Conservation (phyloP, 1,140 invertebrate species). For the Plectus sambesii region DNA sequence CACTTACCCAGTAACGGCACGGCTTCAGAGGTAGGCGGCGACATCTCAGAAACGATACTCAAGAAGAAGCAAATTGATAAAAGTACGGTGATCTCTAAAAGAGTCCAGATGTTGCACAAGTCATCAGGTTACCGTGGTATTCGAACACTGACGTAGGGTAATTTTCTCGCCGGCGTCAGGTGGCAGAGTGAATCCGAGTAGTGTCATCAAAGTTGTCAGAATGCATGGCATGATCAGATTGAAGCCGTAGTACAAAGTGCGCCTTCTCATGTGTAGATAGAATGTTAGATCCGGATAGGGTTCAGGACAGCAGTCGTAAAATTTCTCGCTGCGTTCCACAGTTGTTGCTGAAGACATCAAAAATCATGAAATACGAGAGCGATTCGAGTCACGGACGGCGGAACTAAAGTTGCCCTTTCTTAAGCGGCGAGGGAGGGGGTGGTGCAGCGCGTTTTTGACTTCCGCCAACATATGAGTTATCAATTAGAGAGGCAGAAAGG, state of each 20-base stretch:
- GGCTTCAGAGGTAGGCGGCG: conserved; percentile 91
- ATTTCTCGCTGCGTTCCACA: conserved; percentile 40
- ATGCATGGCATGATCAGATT: conserved; percentile 97
- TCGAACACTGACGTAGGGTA: conserved; percentile 61
- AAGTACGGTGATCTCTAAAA: conserved; percentile 74
- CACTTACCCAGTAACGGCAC: conserved; percentile 80
- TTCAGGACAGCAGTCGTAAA: conserved; percentile 36
- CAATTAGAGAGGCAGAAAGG: too few species aligned
- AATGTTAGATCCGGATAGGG: conserved; percentile 71
- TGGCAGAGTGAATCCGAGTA: conserved; percentile 92
- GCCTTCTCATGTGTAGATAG: conserved; percentile 85
- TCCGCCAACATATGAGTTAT: too few species aligned
- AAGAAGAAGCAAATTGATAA: conserved; percentile 51
- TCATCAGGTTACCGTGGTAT: background rate
- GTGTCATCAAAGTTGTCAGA: conserved; percentile 93
- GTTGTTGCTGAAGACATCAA: conserved; percentile 35
- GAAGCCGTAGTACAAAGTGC: conserved; percentile 98
- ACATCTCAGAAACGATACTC: conserved; percentile 55
- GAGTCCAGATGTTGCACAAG: conserved; percentile 22
- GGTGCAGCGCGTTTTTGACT: too few species aligned
- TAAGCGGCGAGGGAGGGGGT: too few species aligned
- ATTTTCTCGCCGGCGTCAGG: conserved; percentile 98
- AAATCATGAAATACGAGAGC: too few species aligned
- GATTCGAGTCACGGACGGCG: too few species aligned
- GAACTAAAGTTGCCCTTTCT: too few species aligned